Evolutionary conservation across 2,888 invertebrate genomes (phyloP), one percentile per base, ranked within the genome.

Genomic region (Sialis lutaria): DNA sequence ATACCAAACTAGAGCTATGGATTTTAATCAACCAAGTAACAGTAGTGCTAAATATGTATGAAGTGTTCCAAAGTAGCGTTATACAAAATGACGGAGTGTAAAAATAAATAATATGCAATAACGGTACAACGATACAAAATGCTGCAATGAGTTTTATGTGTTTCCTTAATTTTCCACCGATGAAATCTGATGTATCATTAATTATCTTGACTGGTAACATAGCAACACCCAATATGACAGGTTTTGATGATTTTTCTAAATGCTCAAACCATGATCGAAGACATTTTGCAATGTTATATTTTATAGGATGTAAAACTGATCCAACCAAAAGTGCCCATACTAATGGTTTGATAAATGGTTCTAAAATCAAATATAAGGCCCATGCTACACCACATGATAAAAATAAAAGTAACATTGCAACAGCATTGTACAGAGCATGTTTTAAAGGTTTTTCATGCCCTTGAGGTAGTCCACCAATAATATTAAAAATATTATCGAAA

Each of bases 251-350:
- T 50, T 74, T 72, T 57, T 84, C 81, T 40, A 83, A 61, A 46
- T 70, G 67, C 56, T 75, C 72, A 58, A 90, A 82, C 91, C 92
- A 92, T 53, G 76, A 73, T 55, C 83, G 79, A 22, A 90, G 71
- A 50, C 75, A 69, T 50, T 78, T 77, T 1, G 90, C 80, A 41
- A 95, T 64, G 48, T 77, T 79, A 50, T 82, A 75, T 64, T 97
- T 97, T 59, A 93, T 83, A 0, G 97, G 97, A 64, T 93, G 91
- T n/a, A 97, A 71, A 37, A 95, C 85, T 1, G 95, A 92, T n/a
- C 98, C 98, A 57, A 93, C 89, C 33, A 98, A 69, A 48, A 93
- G 70, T 1, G 97, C 95, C 97, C 97, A 98, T 55, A 96, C 74
- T 46, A 98, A 65, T 0, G 97, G 95, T 54, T 89, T 84, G 34